These are phyloP conservation scores for Planococcus citri DNA, from an alignment of 1,140 invertebrate genomes.

Conservation along the genomic window DNA sequence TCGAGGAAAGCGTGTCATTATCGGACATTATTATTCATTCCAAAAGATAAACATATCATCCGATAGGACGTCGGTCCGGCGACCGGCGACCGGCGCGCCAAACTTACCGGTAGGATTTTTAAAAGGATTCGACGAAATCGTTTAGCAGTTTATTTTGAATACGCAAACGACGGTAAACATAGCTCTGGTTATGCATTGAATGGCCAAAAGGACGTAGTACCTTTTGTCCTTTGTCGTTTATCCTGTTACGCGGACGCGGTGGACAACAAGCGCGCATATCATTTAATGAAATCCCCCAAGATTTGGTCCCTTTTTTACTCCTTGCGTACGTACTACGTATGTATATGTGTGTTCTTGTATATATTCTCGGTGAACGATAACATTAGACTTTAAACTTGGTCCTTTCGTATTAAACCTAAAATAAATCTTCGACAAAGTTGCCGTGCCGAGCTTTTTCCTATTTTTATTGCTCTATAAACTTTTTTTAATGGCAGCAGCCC, in stretches of 20 bases:
- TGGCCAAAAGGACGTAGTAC: conserved; percentile 15
- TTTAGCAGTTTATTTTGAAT: conserved; percentile 13
- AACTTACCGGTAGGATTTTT: background rate
- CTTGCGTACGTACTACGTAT: too few relatives aligned
- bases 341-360: too few relatives aligned
- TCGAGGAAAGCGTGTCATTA: too few relatives aligned
- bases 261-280: conserved; percentile 14
- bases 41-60: background rate
- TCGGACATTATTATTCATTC: background rate
- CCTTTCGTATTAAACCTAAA: conserved; percentile 8
- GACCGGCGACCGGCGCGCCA: background rate
- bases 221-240: conserved; percentile 18
- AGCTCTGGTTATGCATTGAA: conserved; percentile 12
- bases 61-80: background rate
- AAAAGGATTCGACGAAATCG: conserved; percentile 14
- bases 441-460: background rate
- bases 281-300: conserved; percentile 16
- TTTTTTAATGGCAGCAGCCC: background rate
- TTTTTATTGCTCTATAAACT: conserved; percentile 14
- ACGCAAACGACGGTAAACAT: conserved; percentile 7
- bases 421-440: conserved; percentile 15
- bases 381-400: conserved; percentile 19
- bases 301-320: background rate
- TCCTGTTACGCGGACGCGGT: background rate
- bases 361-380: background rate